These are phyloP conservation scores for Metallyticus violacea DNA, from an alignment of 2,888 invertebrate genomes.

Conservation along the genomic window DNA sequence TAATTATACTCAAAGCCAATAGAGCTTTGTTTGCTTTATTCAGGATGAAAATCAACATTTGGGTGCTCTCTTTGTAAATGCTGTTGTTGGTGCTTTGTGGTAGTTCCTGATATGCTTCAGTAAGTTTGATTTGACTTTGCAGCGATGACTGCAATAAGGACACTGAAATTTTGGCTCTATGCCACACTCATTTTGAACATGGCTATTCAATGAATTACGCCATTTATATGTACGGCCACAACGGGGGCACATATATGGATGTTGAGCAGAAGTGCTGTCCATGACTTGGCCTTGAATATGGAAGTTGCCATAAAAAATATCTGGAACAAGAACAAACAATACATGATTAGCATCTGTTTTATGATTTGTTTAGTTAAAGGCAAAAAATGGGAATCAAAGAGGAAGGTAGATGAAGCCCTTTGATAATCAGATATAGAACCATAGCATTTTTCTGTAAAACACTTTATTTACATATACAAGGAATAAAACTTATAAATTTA, in stretches of 20 bases:
- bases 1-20: too few species aligned
- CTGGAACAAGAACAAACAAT: conserved; percentile 4
- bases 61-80: not conserved
- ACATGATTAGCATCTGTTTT: not conserved
- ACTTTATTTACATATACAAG: too few species aligned
- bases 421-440: too few species aligned
- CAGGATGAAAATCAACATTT: not conserved
- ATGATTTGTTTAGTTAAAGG: too few species aligned
- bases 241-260: conserved; percentile 39
- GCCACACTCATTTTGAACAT: conserved; percentile 47
- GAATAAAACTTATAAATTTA: too few species aligned
- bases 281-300: not conserved
- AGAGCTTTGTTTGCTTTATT: too few species aligned
- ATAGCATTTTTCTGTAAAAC: too few species aligned
- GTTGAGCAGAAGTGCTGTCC: not conserved
- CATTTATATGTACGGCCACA: conserved; percentile 48
- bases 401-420: too few species aligned
- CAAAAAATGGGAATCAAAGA: too few species aligned
- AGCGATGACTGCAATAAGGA: conserved; percentile 42
- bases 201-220: conserved; percentile 45
- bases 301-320: not conserved
- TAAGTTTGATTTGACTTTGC: conserved; percentile 52
- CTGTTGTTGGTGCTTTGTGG: conserved; percentile 38
- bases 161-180: conserved; percentile 44
- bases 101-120: conserved; percentile 47